Percentiles rank a stretch among this genome's conserved stretches.
Conservation (phyloP, 2,888 invertebrate species). For the Trisateles emortualis region DNA sequence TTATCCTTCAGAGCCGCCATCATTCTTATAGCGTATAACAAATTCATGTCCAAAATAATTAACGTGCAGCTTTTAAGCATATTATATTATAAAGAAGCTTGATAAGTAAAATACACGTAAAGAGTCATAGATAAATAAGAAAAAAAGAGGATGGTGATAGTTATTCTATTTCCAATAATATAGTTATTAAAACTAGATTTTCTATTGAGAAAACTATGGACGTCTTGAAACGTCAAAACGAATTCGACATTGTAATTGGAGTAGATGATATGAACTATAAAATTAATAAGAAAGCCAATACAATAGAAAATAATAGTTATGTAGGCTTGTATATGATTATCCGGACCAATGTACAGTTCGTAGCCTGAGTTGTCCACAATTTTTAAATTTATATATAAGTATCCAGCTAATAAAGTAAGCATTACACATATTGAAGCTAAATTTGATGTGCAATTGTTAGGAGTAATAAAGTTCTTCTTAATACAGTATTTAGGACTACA, state of each 20-base stretch:
- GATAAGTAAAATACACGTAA: not conserved
- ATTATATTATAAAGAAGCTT: not conserved
- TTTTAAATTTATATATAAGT: not conserved
- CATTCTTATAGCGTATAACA: not conserved
- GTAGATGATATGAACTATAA: not conserved
- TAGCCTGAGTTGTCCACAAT: not conserved
- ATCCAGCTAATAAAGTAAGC: not conserved
- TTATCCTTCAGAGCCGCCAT: not conserved
- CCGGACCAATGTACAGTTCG: not conserved
- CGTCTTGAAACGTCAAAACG: not conserved
- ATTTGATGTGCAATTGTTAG: not conserved
- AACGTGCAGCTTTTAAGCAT: not conserved
- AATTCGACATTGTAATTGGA: not conserved
- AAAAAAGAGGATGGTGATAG: not conserved
- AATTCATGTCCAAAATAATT: not conserved
- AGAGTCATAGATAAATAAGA: not conserved
- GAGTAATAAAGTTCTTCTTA: slow-evolving; percentile 7
- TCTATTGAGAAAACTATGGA: not conserved
- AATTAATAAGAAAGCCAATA: not conserved
- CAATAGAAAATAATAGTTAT: not conserved
- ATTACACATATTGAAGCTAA: not conserved
- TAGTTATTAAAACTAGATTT: not conserved
- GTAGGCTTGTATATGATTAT: not conserved
- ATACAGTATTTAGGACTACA: slow-evolving; percentile 21
- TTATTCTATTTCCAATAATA: not conserved